Evolutionary conservation across 2,888 invertebrate genomes (phyloP).

Genomic region (Stenodera caucasica): DNA sequence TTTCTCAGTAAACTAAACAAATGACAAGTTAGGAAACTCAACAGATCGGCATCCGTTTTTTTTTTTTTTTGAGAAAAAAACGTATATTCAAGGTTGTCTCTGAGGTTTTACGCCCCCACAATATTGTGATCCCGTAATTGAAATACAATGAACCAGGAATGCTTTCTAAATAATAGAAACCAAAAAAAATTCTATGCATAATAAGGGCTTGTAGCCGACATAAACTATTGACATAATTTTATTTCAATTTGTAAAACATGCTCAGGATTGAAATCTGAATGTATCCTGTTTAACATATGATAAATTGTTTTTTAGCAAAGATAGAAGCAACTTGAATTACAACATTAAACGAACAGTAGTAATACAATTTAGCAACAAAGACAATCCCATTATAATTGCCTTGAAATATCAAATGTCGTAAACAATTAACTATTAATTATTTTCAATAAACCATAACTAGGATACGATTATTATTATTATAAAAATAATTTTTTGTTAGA

Average conservation of each 20-base stretch:
- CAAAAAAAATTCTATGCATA: not conserved
- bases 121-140: slow-evolving; percentile 27
- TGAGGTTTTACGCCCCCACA: slow-evolving; percentile 21
- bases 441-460: not conserved
- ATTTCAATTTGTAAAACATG: slow-evolving; percentile 18
- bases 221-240: slow-evolving; percentile 22
- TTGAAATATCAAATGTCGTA: not conserved
- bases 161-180: slow-evolving; percentile 6
- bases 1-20: slow-evolving; percentile 14
- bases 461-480: not conserved
- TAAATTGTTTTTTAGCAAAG: slow-evolving; percentile 13
- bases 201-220: slow-evolving; percentile 11
- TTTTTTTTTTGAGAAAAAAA: not conserved
- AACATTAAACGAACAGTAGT: not conserved
- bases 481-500: slow-evolving; percentile 8
- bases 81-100: slow-evolving; percentile 23
- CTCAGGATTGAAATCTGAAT: slow-evolving; percentile 19
- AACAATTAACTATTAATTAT: not conserved
- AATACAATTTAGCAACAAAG: slow-evolving; percentile 6
- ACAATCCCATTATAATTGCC: slow-evolving; percentile 8
- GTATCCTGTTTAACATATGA: slow-evolving; percentile 17
- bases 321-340: not conserved
- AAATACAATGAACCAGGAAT: slow-evolving; percentile 25
- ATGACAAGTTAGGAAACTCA: slow-evolving; percentile 10
- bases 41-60: slow-evolving; percentile 27